These are phyloP conservation scores for Hycleus phaleratus DNA, from an alignment of 1,140 invertebrate species.

Conservation along the genomic window DNA sequence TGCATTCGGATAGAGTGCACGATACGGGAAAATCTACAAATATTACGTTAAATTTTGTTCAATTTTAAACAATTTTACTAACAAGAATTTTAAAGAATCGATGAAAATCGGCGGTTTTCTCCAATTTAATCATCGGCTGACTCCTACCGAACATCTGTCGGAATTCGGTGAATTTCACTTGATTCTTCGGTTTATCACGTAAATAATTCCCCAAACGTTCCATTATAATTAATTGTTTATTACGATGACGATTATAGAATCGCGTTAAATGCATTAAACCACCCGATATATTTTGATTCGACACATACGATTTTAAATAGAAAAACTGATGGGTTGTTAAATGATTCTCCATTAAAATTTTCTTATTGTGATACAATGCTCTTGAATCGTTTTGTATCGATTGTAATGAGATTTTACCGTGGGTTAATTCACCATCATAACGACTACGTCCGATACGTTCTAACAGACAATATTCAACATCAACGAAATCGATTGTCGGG, in stretches of 20 bases:
- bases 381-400: constrained; percentile 50
- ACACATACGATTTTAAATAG: not conserved
- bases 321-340: not conserved
- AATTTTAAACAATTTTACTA: not conserved
- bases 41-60: not conserved
- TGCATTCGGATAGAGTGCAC: constrained; percentile 53
- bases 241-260: constrained; percentile 52
- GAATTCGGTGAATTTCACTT: constrained; percentile 48
- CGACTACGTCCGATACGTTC: constrained; percentile 70
- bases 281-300: constrained; percentile 3
- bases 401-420: constrained; percentile 51
- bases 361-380: constrained; percentile 27
- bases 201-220: constrained; percentile 51
- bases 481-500: constrained; percentile 47
- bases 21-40: constrained; percentile 46
- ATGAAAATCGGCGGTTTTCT: constrained; percentile 43
- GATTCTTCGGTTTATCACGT: constrained; percentile 45
- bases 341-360: not conserved
- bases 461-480: constrained; percentile 61
- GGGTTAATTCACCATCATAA: constrained; percentile 61
- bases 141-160: constrained; percentile 40
- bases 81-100: constrained; percentile 42
- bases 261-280: constrained; percentile 40
- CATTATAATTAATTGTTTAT: constrained; percentile 47
- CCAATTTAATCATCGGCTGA: constrained; percentile 45